Base-by-base conservation (phyloP, 2,113 vertebrate genomes). In the Sceloporus tristichus region DNA sequence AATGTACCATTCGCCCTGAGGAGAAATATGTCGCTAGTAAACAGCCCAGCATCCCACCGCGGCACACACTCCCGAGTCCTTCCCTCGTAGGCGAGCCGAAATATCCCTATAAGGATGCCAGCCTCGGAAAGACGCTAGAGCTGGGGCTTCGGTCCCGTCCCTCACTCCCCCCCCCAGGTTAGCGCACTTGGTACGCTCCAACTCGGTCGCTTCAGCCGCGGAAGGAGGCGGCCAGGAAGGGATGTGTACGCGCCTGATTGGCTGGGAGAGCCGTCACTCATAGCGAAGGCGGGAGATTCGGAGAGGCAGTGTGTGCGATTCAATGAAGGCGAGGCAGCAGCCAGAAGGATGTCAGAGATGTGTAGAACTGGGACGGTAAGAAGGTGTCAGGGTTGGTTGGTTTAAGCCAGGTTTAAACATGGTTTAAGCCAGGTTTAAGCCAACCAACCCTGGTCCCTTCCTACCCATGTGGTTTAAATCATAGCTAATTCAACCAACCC, bases 71-170 rank as follows among this genome's bases (percentile, higher is more conserved):
- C 6, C 13, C 9, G n/a, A 5, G 5, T 3, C 8, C 21, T 42
- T 18, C 23, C 21, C 29, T 3, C 6, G 14, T 16, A 11, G 1
- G 21, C 5, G 5, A 7, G 4, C 3, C 7, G 14, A 0, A 0
- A 0, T 0, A 0, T 0, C 0, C 0, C 5, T 0, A 0, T 0
- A 0, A 0, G 0, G 1, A 0, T 3, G 2, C 0, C 25, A 73
- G 1, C 27, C 14, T 42, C 66, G 27, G 40, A 56, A 0, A 3
- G 16, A 13, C 1, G 8, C 3, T 13, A 29, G n/a, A 59, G 11
- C 29, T 8, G 1, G 1, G 10, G 65, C 76, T 59, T 81, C 19
- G 14, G 29, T 87, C 42, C 59, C 59, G 13, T 13, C 59, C 54
- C 16, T 40, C 25, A 1, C 9, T 6, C 77, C 84, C 76, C 2